These are phyloP conservation scores for Hoplias malabaricus DNA, from an alignment of 2,113 vertebrate species.

Conservation along the genomic window DNA sequence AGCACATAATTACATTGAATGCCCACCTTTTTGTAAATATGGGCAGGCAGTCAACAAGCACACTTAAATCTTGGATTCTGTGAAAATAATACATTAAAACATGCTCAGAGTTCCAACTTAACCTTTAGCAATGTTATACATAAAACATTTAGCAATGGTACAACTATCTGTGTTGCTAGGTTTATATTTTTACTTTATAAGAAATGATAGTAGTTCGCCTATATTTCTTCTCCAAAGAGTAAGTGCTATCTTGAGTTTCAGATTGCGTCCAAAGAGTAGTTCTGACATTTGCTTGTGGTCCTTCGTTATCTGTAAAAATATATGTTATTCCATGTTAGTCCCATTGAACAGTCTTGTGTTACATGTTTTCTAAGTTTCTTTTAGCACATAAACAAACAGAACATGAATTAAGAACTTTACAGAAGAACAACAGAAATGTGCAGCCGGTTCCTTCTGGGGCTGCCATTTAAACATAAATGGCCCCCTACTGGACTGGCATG, in stretches of 20 bases:
- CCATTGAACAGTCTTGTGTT: too few species aligned
- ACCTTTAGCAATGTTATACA: neutral
- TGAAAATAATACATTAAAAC: neutral
- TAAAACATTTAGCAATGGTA: neutral
- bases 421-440: too few species aligned
- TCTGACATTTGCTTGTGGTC: conserved; percentile 87
- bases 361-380: too few species aligned
- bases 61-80: conserved; percentile 89
- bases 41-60: conserved; percentile 91
- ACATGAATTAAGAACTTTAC: too few species aligned
- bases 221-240: conserved; percentile 89
- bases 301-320: conserved; percentile 77
- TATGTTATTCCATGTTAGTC: too few species aligned
- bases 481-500: too few species aligned
- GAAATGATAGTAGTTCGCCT: conserved; percentile 87
- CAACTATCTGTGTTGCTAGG: neutral
- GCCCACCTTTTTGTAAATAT: conserved; percentile 87
- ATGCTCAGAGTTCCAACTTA: neutral
- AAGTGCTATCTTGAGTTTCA: conserved; percentile 88
- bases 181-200: conserved; percentile 80
- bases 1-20: neutral
- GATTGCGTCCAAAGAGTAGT: conserved; percentile 88
- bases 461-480: too few species aligned
- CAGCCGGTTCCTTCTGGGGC: too few species aligned
- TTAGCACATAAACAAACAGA: too few species aligned